phyloP scores from a whole-genome alignment of 2,113 vertebrate species.

The Merops nubicus region DNA sequence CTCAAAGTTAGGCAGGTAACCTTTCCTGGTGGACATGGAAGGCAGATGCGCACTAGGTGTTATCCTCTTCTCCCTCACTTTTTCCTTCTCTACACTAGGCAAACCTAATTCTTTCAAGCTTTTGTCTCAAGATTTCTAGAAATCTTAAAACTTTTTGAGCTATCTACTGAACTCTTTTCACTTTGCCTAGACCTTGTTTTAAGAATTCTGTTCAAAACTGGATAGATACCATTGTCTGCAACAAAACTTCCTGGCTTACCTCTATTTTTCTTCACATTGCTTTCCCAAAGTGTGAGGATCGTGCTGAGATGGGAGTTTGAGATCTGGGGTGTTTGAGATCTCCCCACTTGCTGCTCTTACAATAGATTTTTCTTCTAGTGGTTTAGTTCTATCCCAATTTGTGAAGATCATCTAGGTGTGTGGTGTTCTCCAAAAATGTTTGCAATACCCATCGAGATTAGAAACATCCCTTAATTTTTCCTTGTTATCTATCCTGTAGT shows the following conservation, averaged over 20 bases:
- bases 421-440: background rate
- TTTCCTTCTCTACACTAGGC: background rate
- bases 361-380: background rate
- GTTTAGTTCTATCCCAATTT: background rate
- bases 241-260: background rate
- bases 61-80: background rate
- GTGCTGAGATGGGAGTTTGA: background rate
- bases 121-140: background rate
- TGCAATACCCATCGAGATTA: background rate
- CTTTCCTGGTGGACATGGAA: background rate
- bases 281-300: background rate
- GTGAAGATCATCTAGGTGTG: background rate
- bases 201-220: background rate
- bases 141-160: background rate
- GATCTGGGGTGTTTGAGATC: background rate
- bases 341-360: background rate
- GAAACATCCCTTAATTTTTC: background rate
- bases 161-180: background rate
- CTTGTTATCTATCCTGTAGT: background rate
- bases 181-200: background rate
- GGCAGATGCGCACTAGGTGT: background rate
- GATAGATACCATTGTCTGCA: background rate
- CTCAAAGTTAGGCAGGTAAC: background rate
- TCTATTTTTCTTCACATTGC: background rate
- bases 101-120: background rate